Base-by-base conservation (phyloP, 1,140 invertebrate species). In the Melanaphis sacchari region DNA sequence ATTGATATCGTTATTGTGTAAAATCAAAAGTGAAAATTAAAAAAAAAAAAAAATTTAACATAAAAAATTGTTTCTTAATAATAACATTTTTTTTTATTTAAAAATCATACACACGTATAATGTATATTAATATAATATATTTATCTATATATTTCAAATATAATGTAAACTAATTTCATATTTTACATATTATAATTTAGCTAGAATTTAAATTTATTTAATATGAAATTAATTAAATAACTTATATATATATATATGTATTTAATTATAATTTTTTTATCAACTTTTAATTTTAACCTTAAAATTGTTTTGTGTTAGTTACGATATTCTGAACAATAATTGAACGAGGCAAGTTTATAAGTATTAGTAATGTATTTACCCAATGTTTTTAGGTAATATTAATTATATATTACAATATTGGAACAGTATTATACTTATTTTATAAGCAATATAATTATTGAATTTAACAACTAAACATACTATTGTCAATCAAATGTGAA, bases 1-100 rank as follows among this genome's bases (percentile, higher is more conserved):
- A 54, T 54, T 38, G n/a, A 52, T 40, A 89, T 41, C 89, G 11
- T 66, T 41, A 41, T 90, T 66, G 89, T 59, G 54, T 31, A 66
- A 90, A 90, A 59, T 52, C 26, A 59, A 90, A 90, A 52, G 49
- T 43, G n/a, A 46, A 87, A 87, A n/a, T 87, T n/a, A 1, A 41
- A 87, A 87, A 87, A 46, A 43, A 43, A 40, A 26, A 24, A 52
- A 76, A 4, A 66, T n/a, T n/a, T 18, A n/a, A 76, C 15, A 15
- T n/a, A 15, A 76, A 76, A 31, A n/a, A 76, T 76, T 76, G 59
- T n/a, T 76, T 76, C n/a, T n/a, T 21, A 76, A 76, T n/a, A 18
- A 76, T n/a, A 76, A 76, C 4, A 18, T 54, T 59, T n/a, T 8
- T 54, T 66, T 31, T 59, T 59, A 11, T n/a, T 3, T 31, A 66